These are phyloP conservation scores for Hesperia comma DNA, from an alignment of 2,888 invertebrate genomes.

Conservation along the genomic window DNA sequence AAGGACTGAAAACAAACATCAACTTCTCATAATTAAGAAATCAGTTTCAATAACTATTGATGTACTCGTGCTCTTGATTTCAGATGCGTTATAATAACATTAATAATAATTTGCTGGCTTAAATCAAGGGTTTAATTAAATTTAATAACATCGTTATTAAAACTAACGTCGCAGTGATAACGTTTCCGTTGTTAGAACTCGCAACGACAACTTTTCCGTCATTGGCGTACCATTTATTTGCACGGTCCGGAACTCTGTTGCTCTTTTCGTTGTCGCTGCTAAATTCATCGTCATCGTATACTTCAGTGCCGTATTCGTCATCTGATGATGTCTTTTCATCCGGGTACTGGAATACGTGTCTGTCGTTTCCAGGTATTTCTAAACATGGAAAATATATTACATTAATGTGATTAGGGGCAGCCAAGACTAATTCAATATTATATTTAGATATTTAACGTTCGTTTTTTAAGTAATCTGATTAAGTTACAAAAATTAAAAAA, in stretches of 20 bases:
- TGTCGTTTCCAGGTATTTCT: constrained; percentile 81
- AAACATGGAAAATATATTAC: constrained; percentile 39
- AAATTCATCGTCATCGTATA: constrained; percentile 68
- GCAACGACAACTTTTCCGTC: constrained; percentile 67
- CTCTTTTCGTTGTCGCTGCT: constrained; percentile 66
- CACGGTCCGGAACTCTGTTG: constrained; percentile 77
- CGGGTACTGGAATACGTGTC: constrained; percentile 73
- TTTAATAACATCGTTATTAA: constrained; percentile 52
- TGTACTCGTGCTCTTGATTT: not conserved
- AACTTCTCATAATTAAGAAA: not conserved
- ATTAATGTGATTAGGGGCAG: not conserved
- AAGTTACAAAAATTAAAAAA: no score
- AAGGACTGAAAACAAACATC: not conserved
- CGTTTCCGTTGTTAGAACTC: constrained; percentile 53
- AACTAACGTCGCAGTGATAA: constrained; percentile 44
- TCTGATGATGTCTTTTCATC: constrained; percentile 70
- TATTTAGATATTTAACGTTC: no score
- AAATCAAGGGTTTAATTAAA: constrained; percentile 43
- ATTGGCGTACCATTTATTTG: constrained; percentile 80
- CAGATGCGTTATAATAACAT: not conserved
- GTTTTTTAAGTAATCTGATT: no score
- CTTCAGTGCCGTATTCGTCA: constrained; percentile 74
- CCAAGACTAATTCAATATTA: not conserved
- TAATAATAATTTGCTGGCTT: not conserved
- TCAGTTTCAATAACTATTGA: not conserved